Base-by-base conservation (phyloP, 2,113 vertebrate genomes). In the Ptychochromis oligacanthus region DNA sequence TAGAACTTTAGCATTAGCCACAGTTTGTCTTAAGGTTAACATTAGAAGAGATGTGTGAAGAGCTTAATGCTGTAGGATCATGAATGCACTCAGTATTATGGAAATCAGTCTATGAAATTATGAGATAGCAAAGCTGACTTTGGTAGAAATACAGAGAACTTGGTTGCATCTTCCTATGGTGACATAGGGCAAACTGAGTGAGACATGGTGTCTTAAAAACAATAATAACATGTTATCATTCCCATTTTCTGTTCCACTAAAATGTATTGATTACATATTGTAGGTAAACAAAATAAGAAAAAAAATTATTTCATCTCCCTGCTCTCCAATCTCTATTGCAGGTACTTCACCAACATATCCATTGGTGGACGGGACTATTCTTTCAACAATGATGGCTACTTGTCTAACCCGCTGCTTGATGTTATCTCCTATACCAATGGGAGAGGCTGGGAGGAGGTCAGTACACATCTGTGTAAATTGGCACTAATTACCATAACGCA, bases 291-390 rank as follows among this genome's bases (percentile, higher is more conserved):
- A 34, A 7, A 54, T 6, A 1, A 0, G 31, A 8, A 1, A 34
- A 6, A 54, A 8, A 1, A 10, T 43, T 17, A 20, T 65, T 13
- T 60, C 14, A 13, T 26, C 36, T 31, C 8, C 61, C 7, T 83
- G 13, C 28, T 49, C 62, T 40, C 12, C 8, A 59, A 43, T 83
- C 38, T 83, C 38, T 87, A 65, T 72, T 43, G 12, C 89, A 98
- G 97, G 93, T 99, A 97, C 91, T 99, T 99, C 94, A 97, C 95
- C 94, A 99, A 99, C 93, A 97, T 99, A 72, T 97, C 98, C 14
- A 97, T 98, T 89, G 97, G 97, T 1, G 97, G 96, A 79, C 95
- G 97, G 70, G 98, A 99, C 77, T 98, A 98, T 78, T 99, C 98
- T 85, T 99, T 99, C 92, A 99, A 99, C 70, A 97, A 95, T 43